These are phyloP conservation scores for Archivesica marissinica DNA, from an alignment of 1,140 invertebrate genomes.

Conservation along the genomic window DNA sequence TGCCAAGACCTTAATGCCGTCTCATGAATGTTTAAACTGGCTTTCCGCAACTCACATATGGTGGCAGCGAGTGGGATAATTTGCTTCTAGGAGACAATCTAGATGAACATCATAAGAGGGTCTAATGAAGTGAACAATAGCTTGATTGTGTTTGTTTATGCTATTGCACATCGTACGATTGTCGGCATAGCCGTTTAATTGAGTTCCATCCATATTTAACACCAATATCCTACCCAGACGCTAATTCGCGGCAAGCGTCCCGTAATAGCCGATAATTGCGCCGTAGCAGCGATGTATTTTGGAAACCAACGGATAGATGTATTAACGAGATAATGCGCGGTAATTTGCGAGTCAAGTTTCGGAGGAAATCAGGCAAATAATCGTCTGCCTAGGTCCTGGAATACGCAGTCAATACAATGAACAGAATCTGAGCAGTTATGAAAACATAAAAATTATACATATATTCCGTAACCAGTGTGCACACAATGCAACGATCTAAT, in stretches of 20 bases:
- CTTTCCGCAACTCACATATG: slow-evolving; percentile 45
- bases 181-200: slow-evolving; percentile 44
- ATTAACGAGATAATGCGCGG: slow-evolving; percentile 25
- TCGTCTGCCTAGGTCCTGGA: slow-evolving; percentile 4
- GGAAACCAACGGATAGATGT: slow-evolving; percentile 28
- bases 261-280: slow-evolving; percentile 50
- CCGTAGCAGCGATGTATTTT: slow-evolving; percentile 27
- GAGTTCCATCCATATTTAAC: slow-evolving; percentile 45
- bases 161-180: background rate
- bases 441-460: no score
- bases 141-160: slow-evolving; percentile 56
- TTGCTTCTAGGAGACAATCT: slow-evolving; percentile 17
- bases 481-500: no score
- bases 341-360: slow-evolving; percentile 42
- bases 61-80: slow-evolving; percentile 34
- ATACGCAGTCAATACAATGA: slow-evolving; percentile 9
- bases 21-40: slow-evolving; percentile 57
- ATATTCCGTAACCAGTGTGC: no score
- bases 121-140: slow-evolving; percentile 62
- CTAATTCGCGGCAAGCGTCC: slow-evolving; percentile 31
- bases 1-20: slow-evolving; percentile 10
- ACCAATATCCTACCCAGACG: background rate
- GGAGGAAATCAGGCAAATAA: slow-evolving; percentile 19
- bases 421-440: background rate
- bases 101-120: slow-evolving; percentile 45